phyloP scores from a whole-genome alignment of 2,888 invertebrate species.

The Monoplex corrugatus region DNA sequence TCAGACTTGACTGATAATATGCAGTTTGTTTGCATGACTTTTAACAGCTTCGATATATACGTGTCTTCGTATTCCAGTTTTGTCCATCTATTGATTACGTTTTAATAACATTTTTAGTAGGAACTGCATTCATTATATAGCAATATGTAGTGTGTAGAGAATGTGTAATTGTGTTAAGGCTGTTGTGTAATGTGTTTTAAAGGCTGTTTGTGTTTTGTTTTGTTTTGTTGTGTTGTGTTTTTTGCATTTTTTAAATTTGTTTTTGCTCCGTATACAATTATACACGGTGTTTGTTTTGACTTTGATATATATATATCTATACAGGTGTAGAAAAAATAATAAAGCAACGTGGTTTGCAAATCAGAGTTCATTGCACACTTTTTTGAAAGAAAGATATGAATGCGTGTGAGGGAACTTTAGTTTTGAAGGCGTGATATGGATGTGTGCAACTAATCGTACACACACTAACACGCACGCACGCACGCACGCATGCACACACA shows the following conservation, averaged over 20 bases:
- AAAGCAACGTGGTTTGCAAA: slow-evolving; percentile 1
- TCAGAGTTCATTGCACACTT: neutral
- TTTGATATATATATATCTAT: no score
- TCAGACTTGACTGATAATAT: neutral
- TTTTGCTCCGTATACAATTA: neutral
- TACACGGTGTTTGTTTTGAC: neutral
- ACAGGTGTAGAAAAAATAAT: slow-evolving; percentile 18
- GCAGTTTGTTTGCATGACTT: neutral
- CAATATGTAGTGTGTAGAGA: neutral
- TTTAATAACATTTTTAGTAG: neutral
- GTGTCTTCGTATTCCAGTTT: neutral
- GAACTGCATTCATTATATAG: neutral
- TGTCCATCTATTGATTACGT: neutral
- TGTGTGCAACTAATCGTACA: neutral
- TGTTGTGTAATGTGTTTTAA: neutral
- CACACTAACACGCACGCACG: neutral
- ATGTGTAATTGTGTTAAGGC: neutral
- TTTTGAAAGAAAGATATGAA: neutral
- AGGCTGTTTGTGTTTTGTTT: neutral
- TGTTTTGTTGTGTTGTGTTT: neutral
- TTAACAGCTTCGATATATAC: neutral
- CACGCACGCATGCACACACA: slow-evolving; percentile 35
- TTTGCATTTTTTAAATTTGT: neutral
- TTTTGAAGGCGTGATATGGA: neutral
- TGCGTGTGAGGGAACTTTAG: no score